phyloP scores from a whole-genome alignment of 2,888 invertebrate species.

The Cancer borealis region DNA sequence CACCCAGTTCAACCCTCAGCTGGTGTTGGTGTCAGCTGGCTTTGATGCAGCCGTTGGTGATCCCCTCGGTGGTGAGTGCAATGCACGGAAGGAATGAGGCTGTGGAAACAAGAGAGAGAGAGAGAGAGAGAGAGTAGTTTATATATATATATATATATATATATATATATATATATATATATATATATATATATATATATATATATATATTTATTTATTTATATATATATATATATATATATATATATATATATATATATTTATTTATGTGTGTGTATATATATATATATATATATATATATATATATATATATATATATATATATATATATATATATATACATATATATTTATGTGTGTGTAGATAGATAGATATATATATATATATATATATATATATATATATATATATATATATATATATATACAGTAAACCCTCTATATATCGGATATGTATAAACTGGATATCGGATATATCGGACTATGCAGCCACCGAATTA shows the following conservation, averaged over 20 bases:
- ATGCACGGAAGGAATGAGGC: not conserved
- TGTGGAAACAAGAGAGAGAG: not conserved
- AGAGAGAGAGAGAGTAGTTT: not conserved
- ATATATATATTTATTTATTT: slow-evolving; percentile 51
- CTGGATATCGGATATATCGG: too few relatives aligned
- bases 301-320: slow-evolving; percentile 57
- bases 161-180: slow-evolving; percentile 50
- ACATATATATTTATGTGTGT: slow-evolving; percentile 46
- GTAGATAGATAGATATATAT: not conserved
- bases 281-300: slow-evolving; percentile 57
- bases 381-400: too few relatives aligned
- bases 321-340: slow-evolving; percentile 57
- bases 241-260: slow-evolving; percentile 57
- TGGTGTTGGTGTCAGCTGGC: slow-evolving; percentile 94
- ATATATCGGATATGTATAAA: too few relatives aligned
- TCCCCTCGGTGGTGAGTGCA: slow-evolving; percentile 85
- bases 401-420: too few relatives aligned
- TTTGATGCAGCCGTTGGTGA: slow-evolving; percentile 94
- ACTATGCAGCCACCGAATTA: too few relatives aligned
- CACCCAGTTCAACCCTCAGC: slow-evolving; percentile 91
- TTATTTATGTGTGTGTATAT: slow-evolving; percentile 56
- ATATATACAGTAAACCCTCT: too few relatives aligned
- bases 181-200: slow-evolving; percentile 60
- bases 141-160: not conserved
- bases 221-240: slow-evolving; percentile 57